These are phyloP conservation scores for Euclidia mi DNA, from an alignment of 2,888 invertebrate species.

Conservation along the genomic window DNA sequence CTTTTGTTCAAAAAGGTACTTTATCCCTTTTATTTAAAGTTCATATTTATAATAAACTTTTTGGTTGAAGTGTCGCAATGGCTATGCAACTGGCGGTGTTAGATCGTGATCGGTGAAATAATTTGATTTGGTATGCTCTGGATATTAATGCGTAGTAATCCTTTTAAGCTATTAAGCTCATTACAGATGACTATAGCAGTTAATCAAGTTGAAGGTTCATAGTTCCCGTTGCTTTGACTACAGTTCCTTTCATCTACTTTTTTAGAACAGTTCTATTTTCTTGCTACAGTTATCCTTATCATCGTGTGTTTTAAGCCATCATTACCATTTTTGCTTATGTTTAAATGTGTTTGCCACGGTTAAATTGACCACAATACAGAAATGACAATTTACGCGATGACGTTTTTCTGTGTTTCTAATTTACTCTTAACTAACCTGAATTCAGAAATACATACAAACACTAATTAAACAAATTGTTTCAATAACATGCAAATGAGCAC, in stretches of 20 bases:
- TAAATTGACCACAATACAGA: neutral
- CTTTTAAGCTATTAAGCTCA: slow-evolving; percentile 31
- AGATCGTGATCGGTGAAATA: slow-evolving; percentile 15
- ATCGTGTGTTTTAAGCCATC: no score
- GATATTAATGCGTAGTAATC: slow-evolving; percentile 34
- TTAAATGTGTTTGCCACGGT: no score
- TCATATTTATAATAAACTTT: neutral
- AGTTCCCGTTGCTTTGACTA: neutral
- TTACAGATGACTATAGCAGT: slow-evolving; percentile 20
- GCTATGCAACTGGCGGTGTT: slow-evolving; percentile 11
- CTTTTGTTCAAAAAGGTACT: neutral
- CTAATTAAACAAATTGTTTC: slow-evolving; percentile 3
- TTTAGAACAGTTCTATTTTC: no score
- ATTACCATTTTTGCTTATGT: no score
- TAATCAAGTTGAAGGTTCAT: slow-evolving; percentile 26
- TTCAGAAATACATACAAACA: slow-evolving; percentile 11
- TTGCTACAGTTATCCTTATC: no score
- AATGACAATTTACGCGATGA: neutral
- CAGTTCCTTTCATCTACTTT: no score
- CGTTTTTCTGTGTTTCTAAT: slow-evolving; percentile 4
- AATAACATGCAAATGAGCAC: neutral
- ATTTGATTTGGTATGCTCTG: slow-evolving; percentile 44
- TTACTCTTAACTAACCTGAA: slow-evolving; percentile 1
- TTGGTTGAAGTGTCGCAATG: neutral
- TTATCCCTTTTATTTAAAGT: neutral